Conservation (phyloP, 2,797 vertebrate species). For the Australoheros facetus region DNA sequence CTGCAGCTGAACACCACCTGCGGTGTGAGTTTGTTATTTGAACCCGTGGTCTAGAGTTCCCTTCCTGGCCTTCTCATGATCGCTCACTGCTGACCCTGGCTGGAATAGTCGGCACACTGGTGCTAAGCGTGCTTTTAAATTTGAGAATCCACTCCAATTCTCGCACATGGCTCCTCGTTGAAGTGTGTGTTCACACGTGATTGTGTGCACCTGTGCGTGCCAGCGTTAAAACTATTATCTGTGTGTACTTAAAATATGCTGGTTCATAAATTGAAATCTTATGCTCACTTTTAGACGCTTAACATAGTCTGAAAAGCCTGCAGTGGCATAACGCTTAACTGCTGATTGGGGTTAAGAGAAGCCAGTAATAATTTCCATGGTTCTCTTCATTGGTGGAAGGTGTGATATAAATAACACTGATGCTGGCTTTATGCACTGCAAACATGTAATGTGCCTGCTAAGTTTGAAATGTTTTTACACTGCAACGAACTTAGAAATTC, state of each 20-base stretch:
- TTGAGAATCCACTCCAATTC: conserved; percentile 29
- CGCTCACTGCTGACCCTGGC: conserved; percentile 62
- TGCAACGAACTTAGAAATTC: conserved; percentile 30
- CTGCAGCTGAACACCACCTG: conserved; percentile 74
- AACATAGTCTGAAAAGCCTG: conserved; percentile 42
- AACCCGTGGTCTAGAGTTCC: conserved; percentile 73
- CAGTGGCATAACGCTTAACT: conserved; percentile 50
- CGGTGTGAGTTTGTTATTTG: conserved; percentile 77
- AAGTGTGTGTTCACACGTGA: not conserved
- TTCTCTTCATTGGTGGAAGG: conserved; percentile 47
- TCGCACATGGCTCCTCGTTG: conserved; percentile 13
- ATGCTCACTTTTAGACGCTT: conserved; percentile 45
- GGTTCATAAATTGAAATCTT: conserved; percentile 20
- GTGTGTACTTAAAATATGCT: not conserved
- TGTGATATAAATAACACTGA: conserved; percentile 56
- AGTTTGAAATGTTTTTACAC: conserved; percentile 38
- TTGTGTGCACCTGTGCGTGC: not conserved
- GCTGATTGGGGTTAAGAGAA: conserved; percentile 62
- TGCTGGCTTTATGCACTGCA: conserved; percentile 35
- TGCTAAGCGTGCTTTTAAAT: conserved; percentile 13
- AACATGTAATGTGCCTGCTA: conserved; percentile 62
- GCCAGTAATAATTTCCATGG: conserved; percentile 55
- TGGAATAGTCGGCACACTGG: conserved; percentile 20
- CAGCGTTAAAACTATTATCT: not conserved
- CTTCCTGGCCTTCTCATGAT: conserved; percentile 67